A percentile compares a stretch with the other conserved stretches of the same genome.
Conservation (phyloP, 2,888 invertebrate species). For the Leucophenga montana region DNA sequence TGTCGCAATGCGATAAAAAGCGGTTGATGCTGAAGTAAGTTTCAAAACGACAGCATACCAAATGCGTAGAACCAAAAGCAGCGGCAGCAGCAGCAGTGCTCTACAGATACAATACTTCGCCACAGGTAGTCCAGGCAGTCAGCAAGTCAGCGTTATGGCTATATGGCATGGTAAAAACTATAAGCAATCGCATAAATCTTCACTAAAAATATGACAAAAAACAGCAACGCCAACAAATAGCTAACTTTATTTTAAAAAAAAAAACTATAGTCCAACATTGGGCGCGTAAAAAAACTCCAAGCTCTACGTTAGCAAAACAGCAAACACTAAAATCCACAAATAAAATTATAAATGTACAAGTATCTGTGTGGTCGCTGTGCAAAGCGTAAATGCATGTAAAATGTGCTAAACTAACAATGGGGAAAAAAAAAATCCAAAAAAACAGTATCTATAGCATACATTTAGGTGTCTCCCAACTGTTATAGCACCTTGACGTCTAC, state of each 20-base stretch:
- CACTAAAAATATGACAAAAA: not conserved
- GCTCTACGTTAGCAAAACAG: not conserved
- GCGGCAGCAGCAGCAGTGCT: constrained; percentile 35
- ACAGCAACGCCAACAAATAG: not conserved
- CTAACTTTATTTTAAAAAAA: no score
- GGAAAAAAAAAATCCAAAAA: no score
- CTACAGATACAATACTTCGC: constrained; percentile 29
- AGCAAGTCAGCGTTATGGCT: constrained; percentile 6
- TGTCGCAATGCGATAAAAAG: constrained; percentile 23
- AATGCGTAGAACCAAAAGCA: no score
- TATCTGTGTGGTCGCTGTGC: not conserved
- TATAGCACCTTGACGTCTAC: not conserved
- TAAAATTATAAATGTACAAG: not conserved
- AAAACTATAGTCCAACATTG: no score
- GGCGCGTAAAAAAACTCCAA: not conserved
- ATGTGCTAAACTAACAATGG: not conserved
- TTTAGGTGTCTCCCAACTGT: no score
- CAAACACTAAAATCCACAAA: not conserved
- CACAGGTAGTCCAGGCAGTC: constrained; percentile 30
- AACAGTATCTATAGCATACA: no score
- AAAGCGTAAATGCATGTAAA: not conserved
- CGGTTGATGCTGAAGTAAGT: constrained; percentile 6
- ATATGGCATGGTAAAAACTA: constrained; percentile 37
- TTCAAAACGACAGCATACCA: not conserved
- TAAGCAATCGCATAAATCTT: constrained; percentile 50